phyloP scores from a whole-genome alignment of 2,113 vertebrate species.

The Condylura cristata region DNA sequence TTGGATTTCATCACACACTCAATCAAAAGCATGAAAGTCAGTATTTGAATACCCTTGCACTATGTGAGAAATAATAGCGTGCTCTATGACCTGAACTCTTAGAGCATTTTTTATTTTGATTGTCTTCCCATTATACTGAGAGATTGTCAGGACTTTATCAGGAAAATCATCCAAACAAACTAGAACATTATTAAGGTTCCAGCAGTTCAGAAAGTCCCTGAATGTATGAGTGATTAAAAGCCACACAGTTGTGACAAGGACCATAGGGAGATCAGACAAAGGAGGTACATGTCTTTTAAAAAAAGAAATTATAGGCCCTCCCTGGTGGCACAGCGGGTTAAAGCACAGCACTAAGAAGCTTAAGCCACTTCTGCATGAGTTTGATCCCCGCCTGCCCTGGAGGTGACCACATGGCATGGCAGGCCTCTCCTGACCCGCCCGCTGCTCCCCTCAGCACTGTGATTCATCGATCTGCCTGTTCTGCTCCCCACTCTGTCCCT shows the following conservation, averaged over 20 bases:
- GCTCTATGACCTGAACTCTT: conserved; percentile 65
- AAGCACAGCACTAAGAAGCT: too few species aligned
- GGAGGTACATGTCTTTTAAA: conserved; percentile 51
- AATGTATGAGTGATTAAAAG: conserved; percentile 79
- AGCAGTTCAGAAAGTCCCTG: conserved; percentile 66
- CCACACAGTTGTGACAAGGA: conserved; percentile 74
- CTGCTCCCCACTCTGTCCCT: too few species aligned
- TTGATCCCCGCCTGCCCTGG: too few species aligned
- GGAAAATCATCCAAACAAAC: too few species aligned
- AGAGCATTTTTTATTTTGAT: conserved; percentile 80
- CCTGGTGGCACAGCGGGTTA: too few species aligned
- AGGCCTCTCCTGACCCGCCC: too few species aligned
- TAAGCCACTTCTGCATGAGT: too few species aligned
- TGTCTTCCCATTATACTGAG: conserved; percentile 72
- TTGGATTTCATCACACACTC: too few species aligned
- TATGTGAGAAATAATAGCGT: conserved; percentile 70
- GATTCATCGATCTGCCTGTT: too few species aligned
- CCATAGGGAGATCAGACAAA: conserved; percentile 76
- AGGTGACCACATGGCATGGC: too few species aligned
- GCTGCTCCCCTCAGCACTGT: too few species aligned
- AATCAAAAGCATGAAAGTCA: conserved; percentile 73
- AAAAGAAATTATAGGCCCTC: too few species aligned
- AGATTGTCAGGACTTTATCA: conserved; percentile 74
- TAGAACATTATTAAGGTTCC: conserved; percentile 73
- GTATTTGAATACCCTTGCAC: conserved; percentile 73